Evolutionary conservation across 2,113 vertebrate species (phyloP).

Genomic region (Centropus bengalensis): DNA sequence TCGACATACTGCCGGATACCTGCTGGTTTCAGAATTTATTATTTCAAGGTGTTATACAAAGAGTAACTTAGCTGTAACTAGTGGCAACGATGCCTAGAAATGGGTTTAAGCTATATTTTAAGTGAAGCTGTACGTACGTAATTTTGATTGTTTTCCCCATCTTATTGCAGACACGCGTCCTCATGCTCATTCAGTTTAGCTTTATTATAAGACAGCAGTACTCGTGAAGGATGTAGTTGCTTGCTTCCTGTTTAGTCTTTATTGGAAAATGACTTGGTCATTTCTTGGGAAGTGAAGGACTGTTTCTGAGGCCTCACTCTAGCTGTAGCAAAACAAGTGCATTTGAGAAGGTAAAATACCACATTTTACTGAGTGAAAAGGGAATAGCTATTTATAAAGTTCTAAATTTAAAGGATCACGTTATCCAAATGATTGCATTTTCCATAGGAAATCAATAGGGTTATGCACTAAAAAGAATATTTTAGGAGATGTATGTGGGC

Average conservation of each 20-base stretch:
- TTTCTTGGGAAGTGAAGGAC: background rate
- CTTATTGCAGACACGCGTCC: background rate
- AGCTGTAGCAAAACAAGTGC: background rate
- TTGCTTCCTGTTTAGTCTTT: background rate
- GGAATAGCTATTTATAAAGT: background rate
- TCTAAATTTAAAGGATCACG: background rate
- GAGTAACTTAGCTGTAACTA: background rate
- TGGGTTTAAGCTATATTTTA: background rate
- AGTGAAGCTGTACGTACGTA: background rate
- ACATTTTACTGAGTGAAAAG: background rate
- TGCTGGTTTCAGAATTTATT: background rate
- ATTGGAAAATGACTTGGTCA: background rate
- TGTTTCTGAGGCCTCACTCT: background rate
- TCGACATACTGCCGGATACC: no score
- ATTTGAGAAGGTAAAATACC: background rate
- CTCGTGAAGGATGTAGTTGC: background rate
- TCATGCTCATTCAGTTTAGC: background rate
- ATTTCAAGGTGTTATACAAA: background rate
- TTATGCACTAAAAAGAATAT: background rate
- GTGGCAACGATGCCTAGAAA: background rate
- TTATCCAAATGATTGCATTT: background rate
- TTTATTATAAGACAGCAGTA: background rate
- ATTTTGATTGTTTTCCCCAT: background rate
- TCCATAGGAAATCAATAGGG: background rate
- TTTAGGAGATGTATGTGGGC: background rate